phyloP scores from a whole-genome alignment of 2,113 vertebrate genomes.

The Rynchops niger region DNA sequence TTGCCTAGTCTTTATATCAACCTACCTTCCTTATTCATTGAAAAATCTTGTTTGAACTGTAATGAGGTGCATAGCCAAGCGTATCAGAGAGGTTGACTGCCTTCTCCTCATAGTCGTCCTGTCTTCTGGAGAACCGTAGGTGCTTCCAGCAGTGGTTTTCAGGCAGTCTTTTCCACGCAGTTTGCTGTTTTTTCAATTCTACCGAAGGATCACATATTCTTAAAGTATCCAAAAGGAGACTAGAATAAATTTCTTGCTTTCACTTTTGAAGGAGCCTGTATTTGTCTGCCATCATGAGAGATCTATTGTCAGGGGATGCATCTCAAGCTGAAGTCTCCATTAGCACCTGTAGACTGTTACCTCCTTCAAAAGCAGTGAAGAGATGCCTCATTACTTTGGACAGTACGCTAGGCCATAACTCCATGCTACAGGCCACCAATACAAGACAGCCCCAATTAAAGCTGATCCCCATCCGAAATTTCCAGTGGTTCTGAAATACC shows the following conservation, averaged over 20 bases:
- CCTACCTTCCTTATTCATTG: not conserved
- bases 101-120: not conserved
- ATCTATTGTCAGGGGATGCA: not conserved
- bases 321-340: not conserved
- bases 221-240: not conserved
- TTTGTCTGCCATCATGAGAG: not conserved
- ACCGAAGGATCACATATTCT: not conserved
- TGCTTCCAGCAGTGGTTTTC: not conserved
- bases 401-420: not conserved
- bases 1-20: not conserved
- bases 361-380: not conserved
- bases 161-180: not conserved
- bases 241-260: not conserved
- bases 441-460: not conserved
- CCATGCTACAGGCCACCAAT: not conserved
- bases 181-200: not conserved
- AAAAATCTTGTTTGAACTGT: not conserved
- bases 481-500: not conserved
- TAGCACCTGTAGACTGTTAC: not conserved
- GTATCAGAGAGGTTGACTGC: not conserved
- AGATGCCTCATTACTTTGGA: not conserved
- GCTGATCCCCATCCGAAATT: not conserved
- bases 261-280: not conserved
- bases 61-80: not conserved
- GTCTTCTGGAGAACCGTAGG: not conserved